Percentiles rank a stretch among this genome's conserved stretches.
These are phyloP conservation scores for Falcaria lacertinaria DNA, from an alignment of 2,888 invertebrate genomes.

Conservation along the genomic window DNA sequence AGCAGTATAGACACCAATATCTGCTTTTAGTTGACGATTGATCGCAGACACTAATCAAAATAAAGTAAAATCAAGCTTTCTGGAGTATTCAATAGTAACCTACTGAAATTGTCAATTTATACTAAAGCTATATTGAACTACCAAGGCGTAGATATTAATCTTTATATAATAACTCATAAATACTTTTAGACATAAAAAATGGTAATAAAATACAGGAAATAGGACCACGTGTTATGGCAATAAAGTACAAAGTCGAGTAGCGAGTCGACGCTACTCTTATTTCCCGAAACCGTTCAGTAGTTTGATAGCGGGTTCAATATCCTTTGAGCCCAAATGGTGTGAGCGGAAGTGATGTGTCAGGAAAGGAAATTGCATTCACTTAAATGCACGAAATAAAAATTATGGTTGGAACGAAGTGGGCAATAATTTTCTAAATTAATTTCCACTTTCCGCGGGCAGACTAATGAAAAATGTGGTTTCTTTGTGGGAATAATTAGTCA, in stretches of 20 bases:
- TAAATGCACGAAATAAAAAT: background rate
- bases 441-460: background rate
- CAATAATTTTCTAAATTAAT: background rate
- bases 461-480: background rate
- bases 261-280: background rate
- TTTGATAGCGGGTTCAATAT: background rate
- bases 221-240: background rate
- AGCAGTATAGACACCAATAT: too few relatives aligned
- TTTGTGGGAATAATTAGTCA: background rate
- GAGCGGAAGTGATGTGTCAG: background rate
- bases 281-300: background rate
- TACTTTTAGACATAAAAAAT: too few relatives aligned
- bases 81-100: too few relatives aligned
- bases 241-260: background rate
- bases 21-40: too few relatives aligned
- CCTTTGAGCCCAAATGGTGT: background rate
- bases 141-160: too few relatives aligned
- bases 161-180: too few relatives aligned
- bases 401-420: background rate
- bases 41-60: too few relatives aligned
- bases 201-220: too few relatives aligned
- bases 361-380: background rate
- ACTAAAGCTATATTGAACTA: too few relatives aligned
- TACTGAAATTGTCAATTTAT: too few relatives aligned
- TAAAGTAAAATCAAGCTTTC: too few relatives aligned